Evolutionary conservation across 2,888 invertebrate genomes (phyloP), one percentile per base, ranked within the genome.

Genomic region (Drosophila paramelanica): DNA sequence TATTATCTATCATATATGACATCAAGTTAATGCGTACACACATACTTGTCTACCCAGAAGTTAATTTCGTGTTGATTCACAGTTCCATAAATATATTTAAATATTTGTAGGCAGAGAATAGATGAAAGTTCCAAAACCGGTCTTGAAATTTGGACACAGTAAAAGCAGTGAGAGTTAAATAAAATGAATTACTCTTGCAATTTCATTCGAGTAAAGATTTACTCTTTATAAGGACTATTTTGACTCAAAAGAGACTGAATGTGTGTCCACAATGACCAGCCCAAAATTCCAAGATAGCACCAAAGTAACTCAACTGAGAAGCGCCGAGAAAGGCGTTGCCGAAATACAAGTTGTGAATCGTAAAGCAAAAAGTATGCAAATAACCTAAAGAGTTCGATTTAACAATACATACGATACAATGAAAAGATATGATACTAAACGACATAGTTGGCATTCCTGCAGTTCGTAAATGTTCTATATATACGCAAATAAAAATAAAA

Each of bases 341-440:
- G 45, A 27, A 31, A 47, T 43, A 33, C 53, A 58, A 68, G 66
- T 76, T 79, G 76, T 79, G 76, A 79, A 76, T 39, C 62, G 17
- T 51, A 43, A 49, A 45, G 39, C 38, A 68, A 58, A 67, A 17
- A 39, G 50, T 42, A 73, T 67, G 43, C 41, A 59, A 56, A 57
- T 65, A 46, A 59, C 38, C 46, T 17, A 72, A 53, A 51, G 31
- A 58, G 71, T 71, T 71, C 57, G 72, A 72, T 57, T 43, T 55
- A 60, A 51, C 5, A 61, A 49, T 50, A 66, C 27, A 41, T 25
- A 38, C 8, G 17, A 42, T 41, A 42, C 13, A 11, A 53, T 31
- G n/a, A 53, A 7, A 42, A 11, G 25, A 51, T 56, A 67, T 33
- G 25, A 64, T 70, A 70, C 39, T 42, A 76, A 38, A 47, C 25